Percentiles rank a stretch among this genome's conserved stretches.
phyloP scores from a whole-genome alignment of 2,113 vertebrate species.

The Nothocercus nigrocapillus region DNA sequence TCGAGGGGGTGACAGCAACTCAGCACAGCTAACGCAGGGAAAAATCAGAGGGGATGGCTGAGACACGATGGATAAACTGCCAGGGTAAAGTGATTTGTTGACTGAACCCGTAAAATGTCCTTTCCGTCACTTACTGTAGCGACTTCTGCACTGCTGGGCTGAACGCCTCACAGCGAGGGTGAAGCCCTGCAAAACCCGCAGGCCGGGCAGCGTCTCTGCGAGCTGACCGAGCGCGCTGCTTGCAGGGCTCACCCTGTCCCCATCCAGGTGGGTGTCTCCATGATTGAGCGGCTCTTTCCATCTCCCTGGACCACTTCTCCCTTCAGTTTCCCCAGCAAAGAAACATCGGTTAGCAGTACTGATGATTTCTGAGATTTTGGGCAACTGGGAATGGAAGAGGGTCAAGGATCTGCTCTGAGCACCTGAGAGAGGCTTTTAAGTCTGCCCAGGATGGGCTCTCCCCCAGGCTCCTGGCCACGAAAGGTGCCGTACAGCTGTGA shows the following conservation, averaged over 20 bases:
- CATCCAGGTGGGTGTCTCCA: background rate
- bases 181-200: background rate
- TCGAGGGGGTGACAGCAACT: background rate
- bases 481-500: background rate
- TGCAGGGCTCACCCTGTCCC: background rate
- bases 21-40: background rate
- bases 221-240: background rate
- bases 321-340: background rate
- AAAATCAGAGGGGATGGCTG: background rate
- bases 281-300: background rate
- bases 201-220: fast-evolving
- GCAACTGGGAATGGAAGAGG: background rate
- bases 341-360: background rate
- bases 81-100: background rate
- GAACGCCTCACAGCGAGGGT: background rate
- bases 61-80: background rate
- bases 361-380: background rate
- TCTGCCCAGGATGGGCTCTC: background rate
- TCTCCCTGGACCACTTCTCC: background rate
- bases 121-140: background rate
- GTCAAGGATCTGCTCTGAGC: background rate
- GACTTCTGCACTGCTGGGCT: background rate
- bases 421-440: background rate
- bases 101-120: background rate
- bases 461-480: background rate